These are phyloP conservation scores for Corvus hawaiiensis DNA, from an alignment of 2,113 vertebrate species.

Conservation along the genomic window DNA sequence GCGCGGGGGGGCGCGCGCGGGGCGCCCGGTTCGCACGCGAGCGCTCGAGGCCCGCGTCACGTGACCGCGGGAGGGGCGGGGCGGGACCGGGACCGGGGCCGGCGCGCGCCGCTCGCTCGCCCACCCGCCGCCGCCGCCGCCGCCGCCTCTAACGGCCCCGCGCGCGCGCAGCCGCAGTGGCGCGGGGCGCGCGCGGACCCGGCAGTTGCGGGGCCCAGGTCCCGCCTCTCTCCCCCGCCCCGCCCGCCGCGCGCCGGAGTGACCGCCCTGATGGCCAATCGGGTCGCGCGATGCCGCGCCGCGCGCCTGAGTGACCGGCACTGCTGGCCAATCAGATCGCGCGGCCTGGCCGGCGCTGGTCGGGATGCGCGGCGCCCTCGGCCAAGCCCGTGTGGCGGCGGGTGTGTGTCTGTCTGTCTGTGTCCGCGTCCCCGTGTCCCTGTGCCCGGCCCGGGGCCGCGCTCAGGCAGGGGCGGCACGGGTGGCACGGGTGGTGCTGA, in stretches of 20 bases:
- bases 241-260: background rate
- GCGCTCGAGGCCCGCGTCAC: too few relatives aligned
- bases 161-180: background rate
- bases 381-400: accelerated
- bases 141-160: background rate
- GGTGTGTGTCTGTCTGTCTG: too few relatives aligned
- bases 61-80: too few relatives aligned
- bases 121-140: background rate
- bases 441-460: background rate
- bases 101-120: too few relatives aligned
- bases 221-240: background rate
- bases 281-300: accelerated
- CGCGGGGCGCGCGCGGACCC: background rate
- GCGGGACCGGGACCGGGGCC: too few relatives aligned
- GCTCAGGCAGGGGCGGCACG: background rate
- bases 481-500: background rate
- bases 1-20: background rate
- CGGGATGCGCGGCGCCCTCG: background rate
- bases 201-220: background rate
- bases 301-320: background rate
- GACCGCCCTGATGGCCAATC: background rate
- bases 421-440: background rate
- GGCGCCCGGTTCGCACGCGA: too few relatives aligned
- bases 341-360: background rate
- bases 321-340: background rate